Conservation (phyloP, 2,113 vertebrate species). For the Trogon surrucura region DNA sequence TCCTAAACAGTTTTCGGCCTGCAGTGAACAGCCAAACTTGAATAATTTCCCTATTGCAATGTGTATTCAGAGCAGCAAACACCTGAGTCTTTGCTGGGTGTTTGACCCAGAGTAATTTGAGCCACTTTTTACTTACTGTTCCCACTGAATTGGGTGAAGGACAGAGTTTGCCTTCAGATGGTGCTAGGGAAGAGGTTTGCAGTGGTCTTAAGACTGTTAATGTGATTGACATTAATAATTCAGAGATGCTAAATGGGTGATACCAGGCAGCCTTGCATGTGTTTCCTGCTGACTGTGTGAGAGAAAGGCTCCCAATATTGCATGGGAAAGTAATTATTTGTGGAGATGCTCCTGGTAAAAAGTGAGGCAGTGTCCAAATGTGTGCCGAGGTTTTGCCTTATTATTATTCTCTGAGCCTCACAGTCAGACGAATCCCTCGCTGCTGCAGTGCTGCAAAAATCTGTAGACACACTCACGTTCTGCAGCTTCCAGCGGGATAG, state of each 20-base stretch:
- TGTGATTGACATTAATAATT: background rate
- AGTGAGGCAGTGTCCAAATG: background rate
- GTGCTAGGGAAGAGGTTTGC: background rate
- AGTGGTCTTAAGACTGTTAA: background rate
- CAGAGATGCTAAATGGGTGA: background rate
- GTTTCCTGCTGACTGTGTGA: background rate
- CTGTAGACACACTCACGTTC: fast-evolving
- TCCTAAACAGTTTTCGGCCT: background rate
- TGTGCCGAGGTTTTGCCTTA: background rate
- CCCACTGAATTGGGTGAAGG: background rate
- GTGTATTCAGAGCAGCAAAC: background rate
- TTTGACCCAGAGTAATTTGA: background rate
- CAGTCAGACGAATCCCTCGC: background rate
- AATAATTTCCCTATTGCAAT: background rate
- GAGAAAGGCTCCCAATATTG: background rate
- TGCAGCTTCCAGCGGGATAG: background rate
- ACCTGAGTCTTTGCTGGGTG: background rate
- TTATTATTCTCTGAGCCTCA: background rate
- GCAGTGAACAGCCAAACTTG: background rate
- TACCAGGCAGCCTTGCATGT: background rate
- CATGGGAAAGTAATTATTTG: fast-evolving
- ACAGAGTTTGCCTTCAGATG: slow-evolving; percentile 1
- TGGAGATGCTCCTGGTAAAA: fast-evolving
- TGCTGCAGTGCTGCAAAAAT: background rate
- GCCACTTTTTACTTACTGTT: background rate